Evolutionary conservation across 2,797 vertebrate genomes (phyloP).

Genomic region (Xerus rutilus): DNA sequence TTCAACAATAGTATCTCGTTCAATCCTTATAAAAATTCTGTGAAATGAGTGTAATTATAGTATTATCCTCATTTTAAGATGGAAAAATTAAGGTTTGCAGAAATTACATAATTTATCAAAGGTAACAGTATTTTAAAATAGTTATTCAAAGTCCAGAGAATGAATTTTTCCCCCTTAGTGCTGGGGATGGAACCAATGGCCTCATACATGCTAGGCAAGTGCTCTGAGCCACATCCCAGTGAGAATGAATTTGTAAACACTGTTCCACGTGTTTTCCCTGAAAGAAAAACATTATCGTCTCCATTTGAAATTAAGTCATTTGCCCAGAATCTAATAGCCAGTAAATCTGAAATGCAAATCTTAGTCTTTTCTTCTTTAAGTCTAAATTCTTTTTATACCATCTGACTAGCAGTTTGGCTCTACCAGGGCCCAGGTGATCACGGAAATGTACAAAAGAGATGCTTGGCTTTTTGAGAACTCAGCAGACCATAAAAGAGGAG

Average conservation of each 20-base stretch:
- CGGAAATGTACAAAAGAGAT: neutral
- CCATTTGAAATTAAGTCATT: neutral
- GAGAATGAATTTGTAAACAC: neutral
- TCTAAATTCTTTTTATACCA: neutral
- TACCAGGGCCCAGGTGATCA: neutral
- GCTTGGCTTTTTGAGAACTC: neutral
- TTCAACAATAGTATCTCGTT: neutral
- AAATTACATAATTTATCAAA: neutral
- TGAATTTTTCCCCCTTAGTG: neutral
- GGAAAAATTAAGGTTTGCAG: neutral
- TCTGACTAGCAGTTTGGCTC: neutral
- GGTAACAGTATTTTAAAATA: neutral
- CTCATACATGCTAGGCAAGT: too few species aligned
- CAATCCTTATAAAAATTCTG: neutral
- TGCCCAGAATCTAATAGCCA: neutral
- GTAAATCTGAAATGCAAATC: conserved; percentile 11
- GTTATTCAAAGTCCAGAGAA: neutral
- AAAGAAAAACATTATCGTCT: neutral
- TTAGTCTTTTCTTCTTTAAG: neutral
- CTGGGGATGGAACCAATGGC: too few species aligned
- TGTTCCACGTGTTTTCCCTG: neutral
- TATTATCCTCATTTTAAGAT: neutral
- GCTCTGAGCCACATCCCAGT: too few species aligned
- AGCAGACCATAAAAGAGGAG: neutral
- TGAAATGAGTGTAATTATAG: neutral